These are phyloP conservation scores for Todiramphus chloris DNA, from an alignment of 2,113 vertebrate species.

Conservation along the genomic window DNA sequence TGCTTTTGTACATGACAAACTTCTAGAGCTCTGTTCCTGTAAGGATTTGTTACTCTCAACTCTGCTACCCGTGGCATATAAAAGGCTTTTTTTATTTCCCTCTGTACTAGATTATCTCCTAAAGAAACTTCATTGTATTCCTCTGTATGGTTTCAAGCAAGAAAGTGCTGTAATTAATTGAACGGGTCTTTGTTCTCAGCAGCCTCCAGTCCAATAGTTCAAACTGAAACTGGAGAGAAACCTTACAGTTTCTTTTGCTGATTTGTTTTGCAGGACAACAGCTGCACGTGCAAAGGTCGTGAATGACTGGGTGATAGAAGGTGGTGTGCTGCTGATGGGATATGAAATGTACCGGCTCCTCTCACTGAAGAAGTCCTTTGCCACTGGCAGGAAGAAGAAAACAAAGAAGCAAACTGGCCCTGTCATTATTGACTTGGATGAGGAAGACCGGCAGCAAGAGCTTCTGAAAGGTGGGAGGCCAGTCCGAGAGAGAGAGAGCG, in stretches of 20 bases:
- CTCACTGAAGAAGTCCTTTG: slow-evolving; percentile 97
- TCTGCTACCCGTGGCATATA: background rate
- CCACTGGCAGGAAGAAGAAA: slow-evolving; percentile 94
- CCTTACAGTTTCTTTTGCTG: background rate
- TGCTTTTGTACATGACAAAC: background rate
- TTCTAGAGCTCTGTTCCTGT: background rate
- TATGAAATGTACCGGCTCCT: slow-evolving; percentile 99
- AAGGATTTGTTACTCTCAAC: background rate
- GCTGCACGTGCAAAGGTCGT: slow-evolving; percentile 94
- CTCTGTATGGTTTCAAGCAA: background rate
- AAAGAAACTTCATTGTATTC: background rate
- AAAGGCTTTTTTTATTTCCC: background rate
- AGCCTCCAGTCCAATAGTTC: background rate
- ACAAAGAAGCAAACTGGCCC: slow-evolving; percentile 94
- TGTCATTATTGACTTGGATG: slow-evolving; percentile 97
- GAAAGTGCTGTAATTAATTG: background rate
- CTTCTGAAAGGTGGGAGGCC: slow-evolving; percentile 88
- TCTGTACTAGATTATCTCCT: background rate
- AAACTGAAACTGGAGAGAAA: background rate
- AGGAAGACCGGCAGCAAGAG: slow-evolving; percentile 96
- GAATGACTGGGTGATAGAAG: slow-evolving; percentile 91
- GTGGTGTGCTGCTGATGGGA: slow-evolving; percentile 96
- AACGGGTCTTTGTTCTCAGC: background rate
- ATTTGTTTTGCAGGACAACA: slow-evolving; percentile 82
- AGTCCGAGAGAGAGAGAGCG: background rate